A percentile compares a stretch with the other conserved stretches of the same genome.
These are phyloP conservation scores for Pantherophis vulpinus DNA, from an alignment of 2,797 vertebrate species.

Conservation along the genomic window DNA sequence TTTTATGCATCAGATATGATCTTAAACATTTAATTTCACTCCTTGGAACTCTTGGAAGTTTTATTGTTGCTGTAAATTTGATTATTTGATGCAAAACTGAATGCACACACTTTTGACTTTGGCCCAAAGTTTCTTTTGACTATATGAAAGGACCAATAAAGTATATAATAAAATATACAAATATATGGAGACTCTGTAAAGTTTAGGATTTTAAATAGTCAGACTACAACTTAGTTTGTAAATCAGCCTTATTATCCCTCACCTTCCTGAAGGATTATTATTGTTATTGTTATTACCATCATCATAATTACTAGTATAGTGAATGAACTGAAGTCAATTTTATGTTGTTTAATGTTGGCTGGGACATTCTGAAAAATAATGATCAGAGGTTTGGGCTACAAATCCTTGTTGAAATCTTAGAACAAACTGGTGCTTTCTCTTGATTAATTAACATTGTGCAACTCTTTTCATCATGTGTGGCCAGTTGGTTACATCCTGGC, in stretches of 20 bases:
- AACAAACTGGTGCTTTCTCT: neutral
- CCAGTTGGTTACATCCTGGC: slow-evolving; percentile 11
- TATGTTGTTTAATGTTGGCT: neutral
- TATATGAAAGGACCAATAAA: neutral
- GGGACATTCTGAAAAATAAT: neutral
- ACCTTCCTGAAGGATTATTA: neutral
- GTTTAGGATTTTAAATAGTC: neutral
- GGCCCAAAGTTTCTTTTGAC: neutral
- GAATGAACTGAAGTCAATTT: neutral
- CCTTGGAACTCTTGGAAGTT: neutral
- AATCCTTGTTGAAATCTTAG: neutral
- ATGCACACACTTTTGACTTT: neutral
- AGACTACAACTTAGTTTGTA: neutral
- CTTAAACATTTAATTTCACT: neutral
- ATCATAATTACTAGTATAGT: neutral
- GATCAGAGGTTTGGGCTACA: neutral
- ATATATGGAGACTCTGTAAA: neutral
- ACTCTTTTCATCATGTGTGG: neutral
- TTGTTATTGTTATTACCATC: neutral
- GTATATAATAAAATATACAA: neutral
- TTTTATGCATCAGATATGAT: neutral
- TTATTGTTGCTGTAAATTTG: neutral
- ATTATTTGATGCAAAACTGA: neutral
- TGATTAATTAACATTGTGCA: neutral
- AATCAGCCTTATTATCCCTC: neutral